Evolutionary conservation across 2,888 invertebrate genomes (phyloP).

Genomic region (Cylloceria caligata): DNA sequence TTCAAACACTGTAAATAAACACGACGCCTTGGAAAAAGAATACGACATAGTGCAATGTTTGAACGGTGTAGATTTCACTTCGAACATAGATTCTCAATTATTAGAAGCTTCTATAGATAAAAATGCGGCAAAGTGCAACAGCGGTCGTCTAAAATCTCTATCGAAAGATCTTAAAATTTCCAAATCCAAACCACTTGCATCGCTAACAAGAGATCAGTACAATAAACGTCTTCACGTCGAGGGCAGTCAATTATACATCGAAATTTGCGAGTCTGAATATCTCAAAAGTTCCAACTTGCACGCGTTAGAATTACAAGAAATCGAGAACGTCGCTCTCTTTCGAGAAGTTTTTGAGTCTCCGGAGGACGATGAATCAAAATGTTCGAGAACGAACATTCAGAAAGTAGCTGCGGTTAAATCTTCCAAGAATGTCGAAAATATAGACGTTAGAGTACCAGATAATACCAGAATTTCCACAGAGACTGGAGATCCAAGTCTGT

Average conservation of each 20-base stretch:
- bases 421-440: slow-evolving; percentile 35
- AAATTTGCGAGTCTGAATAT: slow-evolving; percentile 61
- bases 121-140: neutral
- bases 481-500: slow-evolving; percentile 72
- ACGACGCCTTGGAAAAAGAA: slow-evolving; percentile 32
- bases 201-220: slow-evolving; percentile 5
- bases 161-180: slow-evolving; percentile 26
- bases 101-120: neutral
- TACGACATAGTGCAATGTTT: slow-evolving; percentile 54
- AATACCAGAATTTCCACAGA: slow-evolving; percentile 40
- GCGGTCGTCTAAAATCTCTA: neutral
- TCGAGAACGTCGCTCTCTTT: slow-evolving; percentile 37
- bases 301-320: slow-evolving; percentile 50
- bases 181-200: neutral
- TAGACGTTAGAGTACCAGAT: slow-evolving; percentile 53
- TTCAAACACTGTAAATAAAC: neutral
- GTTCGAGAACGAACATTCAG: neutral
- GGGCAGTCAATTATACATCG: slow-evolving; percentile 59
- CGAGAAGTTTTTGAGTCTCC: slow-evolving; percentile 41
- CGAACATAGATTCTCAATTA: slow-evolving; percentile 24
- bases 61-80: slow-evolving; percentile 40
- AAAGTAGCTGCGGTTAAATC: neutral
- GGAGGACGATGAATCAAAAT: slow-evolving; percentile 1
- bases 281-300: slow-evolving; percentile 37
- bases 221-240: slow-evolving; percentile 54